Evolutionary conservation across 1,140 invertebrate species (phyloP).

Genomic region (Euwallacea similis): DNA sequence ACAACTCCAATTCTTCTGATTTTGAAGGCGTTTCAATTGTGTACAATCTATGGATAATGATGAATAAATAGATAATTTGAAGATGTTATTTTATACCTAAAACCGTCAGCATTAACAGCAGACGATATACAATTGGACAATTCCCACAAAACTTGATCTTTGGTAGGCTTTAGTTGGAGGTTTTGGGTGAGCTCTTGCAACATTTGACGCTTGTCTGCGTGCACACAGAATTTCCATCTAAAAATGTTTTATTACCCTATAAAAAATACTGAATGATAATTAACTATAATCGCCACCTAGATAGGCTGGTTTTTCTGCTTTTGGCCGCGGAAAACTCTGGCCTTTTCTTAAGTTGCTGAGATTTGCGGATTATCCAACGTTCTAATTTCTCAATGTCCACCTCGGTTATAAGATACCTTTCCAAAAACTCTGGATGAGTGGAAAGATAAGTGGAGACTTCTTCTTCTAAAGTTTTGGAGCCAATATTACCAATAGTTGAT

Average conservation of each 20-base stretch:
- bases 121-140: constrained; percentile 63
- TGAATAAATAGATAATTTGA: background rate
- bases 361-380: constrained; percentile 62
- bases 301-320: constrained; percentile 56
- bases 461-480: constrained; percentile 44
- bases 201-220: constrained; percentile 66
- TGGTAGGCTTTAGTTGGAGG: constrained; percentile 58
- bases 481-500: background rate
- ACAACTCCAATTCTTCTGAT: constrained; percentile 49
- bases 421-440: constrained; percentile 61
- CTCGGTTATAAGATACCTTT: constrained; percentile 60
- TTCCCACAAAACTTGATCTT: constrained; percentile 63
- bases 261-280: too few relatives aligned
- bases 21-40: constrained; percentile 37
- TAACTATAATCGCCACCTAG: constrained; percentile 36
- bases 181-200: constrained; percentile 62
- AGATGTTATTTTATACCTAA: constrained; percentile 46
- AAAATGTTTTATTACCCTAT: constrained; percentile 41
- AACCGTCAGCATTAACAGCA: constrained; percentile 63
- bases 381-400: constrained; percentile 61
- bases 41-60: constrained; percentile 42
- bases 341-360: constrained; percentile 56
- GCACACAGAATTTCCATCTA: constrained; percentile 65
- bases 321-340: constrained; percentile 42
- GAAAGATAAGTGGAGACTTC: constrained; percentile 57